Percentiles rank a stretch among this genome's conserved stretches.
Evolutionary conservation across 2,797 vertebrate genomes (phyloP).

Genomic region (Triplophysa bombifrons): DNA sequence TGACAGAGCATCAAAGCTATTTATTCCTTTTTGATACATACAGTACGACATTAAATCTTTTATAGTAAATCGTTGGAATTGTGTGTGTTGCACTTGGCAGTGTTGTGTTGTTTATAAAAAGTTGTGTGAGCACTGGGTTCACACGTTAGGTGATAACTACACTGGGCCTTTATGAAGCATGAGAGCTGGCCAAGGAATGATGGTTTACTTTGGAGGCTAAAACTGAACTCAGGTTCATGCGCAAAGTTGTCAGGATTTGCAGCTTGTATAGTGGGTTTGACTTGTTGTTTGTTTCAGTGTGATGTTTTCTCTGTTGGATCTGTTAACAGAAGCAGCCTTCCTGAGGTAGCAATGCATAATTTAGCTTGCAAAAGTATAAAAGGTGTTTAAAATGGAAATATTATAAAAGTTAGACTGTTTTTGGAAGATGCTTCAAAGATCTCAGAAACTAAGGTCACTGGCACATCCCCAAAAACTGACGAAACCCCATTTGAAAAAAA

Average conservation of each 20-base stretch:
- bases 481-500: not conserved
- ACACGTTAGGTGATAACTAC: conserved; percentile 81
- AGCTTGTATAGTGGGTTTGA: conserved; percentile 70
- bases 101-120: conserved; percentile 71
- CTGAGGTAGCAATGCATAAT: not conserved
- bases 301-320: conserved; percentile 35
- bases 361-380: not conserved
- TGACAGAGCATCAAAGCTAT: not conserved
- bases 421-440: not conserved
- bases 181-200: conserved; percentile 59
- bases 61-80: conserved; percentile 76
- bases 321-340: conserved; percentile 13
- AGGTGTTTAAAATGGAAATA: not conserved
- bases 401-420: not conserved
- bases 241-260: conserved; percentile 78
- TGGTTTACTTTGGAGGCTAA: conserved; percentile 77
- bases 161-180: conserved; percentile 75
- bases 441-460: not conserved
- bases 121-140: conserved; percentile 72
- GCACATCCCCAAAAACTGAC: not conserved
- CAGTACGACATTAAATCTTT: conserved; percentile 74
- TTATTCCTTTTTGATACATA: conserved; percentile 64
- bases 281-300: conserved; percentile 35
- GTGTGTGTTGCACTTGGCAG: conserved; percentile 75
- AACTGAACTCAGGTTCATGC: conserved; percentile 72